Conservation (phyloP, 2,113 vertebrate species). For the Chrysemys picta region DNA sequence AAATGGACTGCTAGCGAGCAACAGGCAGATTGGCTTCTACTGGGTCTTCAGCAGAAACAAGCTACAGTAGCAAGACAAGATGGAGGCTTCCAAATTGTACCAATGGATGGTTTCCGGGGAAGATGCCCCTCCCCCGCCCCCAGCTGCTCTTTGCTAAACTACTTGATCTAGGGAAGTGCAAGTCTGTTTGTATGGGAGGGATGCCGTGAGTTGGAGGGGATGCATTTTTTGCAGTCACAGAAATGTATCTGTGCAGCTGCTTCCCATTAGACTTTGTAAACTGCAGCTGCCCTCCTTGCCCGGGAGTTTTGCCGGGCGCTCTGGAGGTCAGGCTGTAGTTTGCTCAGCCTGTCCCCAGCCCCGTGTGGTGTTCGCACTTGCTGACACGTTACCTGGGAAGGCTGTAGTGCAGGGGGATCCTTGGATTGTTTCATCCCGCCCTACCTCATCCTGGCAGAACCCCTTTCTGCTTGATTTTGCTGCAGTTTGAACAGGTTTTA, state of each 20-base stretch:
- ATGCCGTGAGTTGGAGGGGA: background rate
- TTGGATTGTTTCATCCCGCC: background rate
- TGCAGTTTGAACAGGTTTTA: background rate
- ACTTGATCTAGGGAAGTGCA: background rate
- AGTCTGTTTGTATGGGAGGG: background rate
- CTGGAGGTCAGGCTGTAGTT: background rate
- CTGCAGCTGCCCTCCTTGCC: background rate
- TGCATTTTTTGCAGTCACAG: background rate
- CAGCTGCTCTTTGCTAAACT: background rate
- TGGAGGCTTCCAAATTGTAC: background rate
- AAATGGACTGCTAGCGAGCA: background rate
- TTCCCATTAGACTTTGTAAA: background rate
- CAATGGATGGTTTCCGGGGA: background rate
- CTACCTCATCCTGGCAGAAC: background rate
- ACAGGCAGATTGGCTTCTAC: slow-evolving; percentile 1
- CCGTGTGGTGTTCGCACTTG: background rate
- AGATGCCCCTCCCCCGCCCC: background rate
- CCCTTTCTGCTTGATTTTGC: background rate
- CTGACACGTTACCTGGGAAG: background rate
- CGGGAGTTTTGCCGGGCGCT: background rate
- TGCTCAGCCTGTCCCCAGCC: background rate
- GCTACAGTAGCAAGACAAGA: background rate
- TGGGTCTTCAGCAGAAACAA: background rate
- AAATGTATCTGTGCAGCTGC: background rate
- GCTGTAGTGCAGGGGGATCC: background rate